phyloP scores from a whole-genome alignment of 2,888 invertebrate species.

The Drepanosiphum platanoidis region DNA sequence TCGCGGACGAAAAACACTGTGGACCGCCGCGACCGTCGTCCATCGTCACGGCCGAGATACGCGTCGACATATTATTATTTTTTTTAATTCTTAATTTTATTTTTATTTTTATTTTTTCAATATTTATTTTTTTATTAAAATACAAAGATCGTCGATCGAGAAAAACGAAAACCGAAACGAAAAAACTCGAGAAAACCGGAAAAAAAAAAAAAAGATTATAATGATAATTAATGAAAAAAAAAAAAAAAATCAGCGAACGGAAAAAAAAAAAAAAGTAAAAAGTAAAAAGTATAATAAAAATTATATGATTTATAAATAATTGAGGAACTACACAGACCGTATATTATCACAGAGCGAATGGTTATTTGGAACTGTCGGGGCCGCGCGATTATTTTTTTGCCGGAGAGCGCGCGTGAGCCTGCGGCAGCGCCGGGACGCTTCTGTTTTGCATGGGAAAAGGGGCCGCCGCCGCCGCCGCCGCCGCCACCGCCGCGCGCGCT shows the following conservation, averaged over 20 bases:
- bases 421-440: constrained; percentile 62
- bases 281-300: constrained; percentile 29
- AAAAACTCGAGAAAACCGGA: neutral
- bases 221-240: neutral
- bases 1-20: constrained; percentile 31
- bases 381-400: constrained; percentile 57
- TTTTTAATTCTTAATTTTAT: neutral
- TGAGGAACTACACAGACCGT: constrained; percentile 62
- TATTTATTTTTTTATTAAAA: neutral
- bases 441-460: constrained; percentile 62
- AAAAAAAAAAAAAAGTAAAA: constrained; percentile 11
- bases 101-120: neutral
- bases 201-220: neutral
- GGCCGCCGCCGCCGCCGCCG: constrained; percentile 51
- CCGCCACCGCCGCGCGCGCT: constrained; percentile 52
- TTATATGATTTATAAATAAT: constrained; percentile 41
- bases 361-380: constrained; percentile 62
- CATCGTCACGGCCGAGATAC: constrained; percentile 4
- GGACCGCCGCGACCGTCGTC: neutral
- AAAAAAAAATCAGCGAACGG: neutral
- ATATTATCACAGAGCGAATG: constrained; percentile 62
- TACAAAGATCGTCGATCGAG: neutral
- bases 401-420: constrained; percentile 62
- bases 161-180: too few species aligned
- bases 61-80: neutral